These are phyloP conservation scores for Ophthalmolycus amberensis DNA, from an alignment of 2,113 vertebrate genomes.

Conservation along the genomic window DNA sequence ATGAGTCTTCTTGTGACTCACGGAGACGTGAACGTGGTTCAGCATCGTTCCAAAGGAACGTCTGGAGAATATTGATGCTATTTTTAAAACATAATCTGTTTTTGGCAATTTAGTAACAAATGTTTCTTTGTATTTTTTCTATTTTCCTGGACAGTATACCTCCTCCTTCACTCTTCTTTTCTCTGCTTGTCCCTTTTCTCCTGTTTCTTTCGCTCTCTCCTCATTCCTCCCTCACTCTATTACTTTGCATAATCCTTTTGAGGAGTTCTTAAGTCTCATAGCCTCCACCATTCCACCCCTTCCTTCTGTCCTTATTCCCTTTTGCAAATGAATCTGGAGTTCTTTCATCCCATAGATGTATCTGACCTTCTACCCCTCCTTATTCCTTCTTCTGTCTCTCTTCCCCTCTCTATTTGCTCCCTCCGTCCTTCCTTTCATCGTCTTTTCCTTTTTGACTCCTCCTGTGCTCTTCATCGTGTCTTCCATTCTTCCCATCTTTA, in stretches of 20 bases:
- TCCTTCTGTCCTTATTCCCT: neutral
- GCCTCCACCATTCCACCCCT: neutral
- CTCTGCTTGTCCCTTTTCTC: neutral
- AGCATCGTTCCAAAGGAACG: neutral
- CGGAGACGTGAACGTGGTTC: neutral
- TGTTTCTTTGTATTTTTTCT: neutral
- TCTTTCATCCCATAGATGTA: neutral
- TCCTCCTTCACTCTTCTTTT: neutral
- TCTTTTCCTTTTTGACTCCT: neutral
- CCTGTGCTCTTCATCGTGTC: constrained; percentile 1
- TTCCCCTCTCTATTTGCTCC: neutral
- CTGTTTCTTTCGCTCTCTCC: neutral
- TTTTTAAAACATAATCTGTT: constrained; percentile 15
- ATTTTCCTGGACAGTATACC: neutral
- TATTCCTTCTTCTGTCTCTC: neutral
- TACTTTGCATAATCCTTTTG: constrained; percentile 6
- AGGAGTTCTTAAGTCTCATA: neutral
- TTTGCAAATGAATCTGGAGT: neutral
- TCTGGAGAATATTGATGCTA: neutral
- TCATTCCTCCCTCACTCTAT: neutral
- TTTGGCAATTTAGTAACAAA: constrained; percentile 2
- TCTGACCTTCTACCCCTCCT: neutral
- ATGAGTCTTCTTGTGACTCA: constrained; percentile 14
- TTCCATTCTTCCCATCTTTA: constrained; percentile 51
- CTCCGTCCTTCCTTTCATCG: neutral